phyloP scores from a whole-genome alignment of 2,797 vertebrate genomes.

The Pyrocephalus nanus region DNA sequence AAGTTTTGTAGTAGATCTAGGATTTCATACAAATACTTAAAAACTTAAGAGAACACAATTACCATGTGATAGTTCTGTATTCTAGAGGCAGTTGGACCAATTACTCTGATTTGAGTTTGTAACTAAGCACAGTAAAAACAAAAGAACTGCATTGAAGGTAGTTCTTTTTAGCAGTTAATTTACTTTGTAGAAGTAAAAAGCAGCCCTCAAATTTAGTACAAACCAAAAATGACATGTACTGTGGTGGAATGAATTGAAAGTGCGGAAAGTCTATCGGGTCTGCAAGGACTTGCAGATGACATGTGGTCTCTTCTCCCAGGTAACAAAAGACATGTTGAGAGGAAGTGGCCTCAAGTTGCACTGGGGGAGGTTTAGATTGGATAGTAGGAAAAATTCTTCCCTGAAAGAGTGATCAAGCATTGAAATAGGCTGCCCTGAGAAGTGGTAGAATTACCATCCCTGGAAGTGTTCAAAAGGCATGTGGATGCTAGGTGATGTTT shows the following conservation, averaged over 20 bases:
- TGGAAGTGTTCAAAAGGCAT: accelerated
- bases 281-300: background rate
- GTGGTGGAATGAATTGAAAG: background rate
- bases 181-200: background rate
- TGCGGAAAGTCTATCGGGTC: accelerated
- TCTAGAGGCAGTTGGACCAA: background rate
- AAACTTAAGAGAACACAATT: slow-evolving; percentile 15
- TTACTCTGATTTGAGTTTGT: background rate
- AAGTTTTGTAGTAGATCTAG: background rate
- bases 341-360: background rate
- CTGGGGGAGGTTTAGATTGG: accelerated
- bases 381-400: background rate
- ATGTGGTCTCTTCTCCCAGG: background rate
- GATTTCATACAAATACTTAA: slow-evolving; percentile 10
- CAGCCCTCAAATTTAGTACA: background rate
- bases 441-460: background rate
- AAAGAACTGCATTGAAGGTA: background rate
- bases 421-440: background rate
- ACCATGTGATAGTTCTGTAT: background rate
- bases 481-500: background rate
- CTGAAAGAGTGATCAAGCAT: background rate
- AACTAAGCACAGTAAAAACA: background rate
- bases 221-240: accelerated
- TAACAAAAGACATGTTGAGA: background rate
- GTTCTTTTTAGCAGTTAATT: background rate